A percentile compares a stretch with the other conserved stretches of the same genome.
Conservation (phyloP, 2,888 invertebrate genomes). For the Tyria jacobaeae region DNA sequence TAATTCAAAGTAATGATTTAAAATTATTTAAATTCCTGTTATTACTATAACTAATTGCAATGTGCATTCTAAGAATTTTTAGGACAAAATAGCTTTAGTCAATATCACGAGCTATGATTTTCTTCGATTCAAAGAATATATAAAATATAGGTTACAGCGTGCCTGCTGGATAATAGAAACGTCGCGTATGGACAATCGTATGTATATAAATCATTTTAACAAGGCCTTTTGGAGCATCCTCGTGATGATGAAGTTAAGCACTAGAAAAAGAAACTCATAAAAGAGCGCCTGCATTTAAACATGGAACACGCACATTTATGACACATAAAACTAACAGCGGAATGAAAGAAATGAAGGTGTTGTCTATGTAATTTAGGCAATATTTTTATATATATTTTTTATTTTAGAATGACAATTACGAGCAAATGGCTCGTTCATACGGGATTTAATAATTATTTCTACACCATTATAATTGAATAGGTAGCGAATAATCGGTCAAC, state of each 20-base stretch:
- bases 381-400: too few species aligned
- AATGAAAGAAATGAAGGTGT: too few species aligned
- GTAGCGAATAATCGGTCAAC: too few species aligned
- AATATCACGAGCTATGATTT: too few species aligned
- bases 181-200: background rate
- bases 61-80: background rate
- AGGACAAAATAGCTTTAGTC: background rate
- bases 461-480: too few species aligned
- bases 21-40: background rate
- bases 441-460: too few species aligned
- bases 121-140: too few species aligned
- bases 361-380: too few species aligned
- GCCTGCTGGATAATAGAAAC: background rate
- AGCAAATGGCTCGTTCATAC: too few species aligned
- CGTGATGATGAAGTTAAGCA: background rate
- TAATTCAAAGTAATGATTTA: constrained; percentile 1
- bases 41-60: background rate
- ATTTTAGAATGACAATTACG: too few species aligned
- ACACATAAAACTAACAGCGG: constrained; percentile 5
- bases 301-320: background rate
- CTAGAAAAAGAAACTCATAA: background rate
- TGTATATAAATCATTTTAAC: background rate
- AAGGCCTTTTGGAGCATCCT: background rate
- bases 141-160: background rate
- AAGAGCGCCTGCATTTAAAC: background rate